Conservation (phyloP, 1,140 invertebrate species). For the Eumeta japonica region DNA sequence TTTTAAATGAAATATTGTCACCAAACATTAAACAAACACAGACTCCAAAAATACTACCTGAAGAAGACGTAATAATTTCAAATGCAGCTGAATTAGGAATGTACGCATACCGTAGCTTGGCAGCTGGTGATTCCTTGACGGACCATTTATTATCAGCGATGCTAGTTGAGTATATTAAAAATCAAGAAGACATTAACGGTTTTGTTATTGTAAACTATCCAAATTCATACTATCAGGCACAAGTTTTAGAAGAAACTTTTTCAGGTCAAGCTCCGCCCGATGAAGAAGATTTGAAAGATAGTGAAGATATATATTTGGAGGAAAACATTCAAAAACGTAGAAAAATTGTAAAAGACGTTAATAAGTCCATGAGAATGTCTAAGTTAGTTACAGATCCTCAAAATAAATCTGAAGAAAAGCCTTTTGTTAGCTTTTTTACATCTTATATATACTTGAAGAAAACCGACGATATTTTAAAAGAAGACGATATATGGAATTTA, state of each 20-base stretch:
- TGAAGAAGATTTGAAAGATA: slow-evolving; percentile 26
- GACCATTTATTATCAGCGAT: slow-evolving; percentile 58
- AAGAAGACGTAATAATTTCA: slow-evolving; percentile 56
- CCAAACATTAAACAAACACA: slow-evolving; percentile 56
- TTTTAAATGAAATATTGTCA: slow-evolving; percentile 15
- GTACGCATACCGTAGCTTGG: slow-evolving; percentile 56
- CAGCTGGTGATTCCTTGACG: slow-evolving; percentile 52
- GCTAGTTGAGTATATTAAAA: slow-evolving; percentile 62
- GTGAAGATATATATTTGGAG: slow-evolving; percentile 47
- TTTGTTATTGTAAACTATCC: slow-evolving; percentile 67
- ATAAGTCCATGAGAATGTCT: slow-evolving; percentile 38
- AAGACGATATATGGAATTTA: slow-evolving; percentile 43
- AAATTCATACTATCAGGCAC: slow-evolving; percentile 56
- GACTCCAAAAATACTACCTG: slow-evolving; percentile 60
- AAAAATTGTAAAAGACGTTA: slow-evolving; percentile 37
- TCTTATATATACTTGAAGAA: slow-evolving; percentile 56
- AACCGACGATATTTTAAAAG: slow-evolving; percentile 41
- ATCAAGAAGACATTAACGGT: slow-evolving; percentile 49
- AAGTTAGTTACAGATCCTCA: slow-evolving; percentile 50
- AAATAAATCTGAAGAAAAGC: slow-evolving; percentile 23
- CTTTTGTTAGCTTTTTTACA: slow-evolving; percentile 57
- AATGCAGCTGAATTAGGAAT: slow-evolving; percentile 57
- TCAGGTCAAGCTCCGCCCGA: slow-evolving; percentile 37
- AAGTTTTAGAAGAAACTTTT: slow-evolving; percentile 57
- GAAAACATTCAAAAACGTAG: slow-evolving; percentile 42